Evolutionary conservation across 2,888 invertebrate species (phyloP).

Genomic region (Diploptera punctata): DNA sequence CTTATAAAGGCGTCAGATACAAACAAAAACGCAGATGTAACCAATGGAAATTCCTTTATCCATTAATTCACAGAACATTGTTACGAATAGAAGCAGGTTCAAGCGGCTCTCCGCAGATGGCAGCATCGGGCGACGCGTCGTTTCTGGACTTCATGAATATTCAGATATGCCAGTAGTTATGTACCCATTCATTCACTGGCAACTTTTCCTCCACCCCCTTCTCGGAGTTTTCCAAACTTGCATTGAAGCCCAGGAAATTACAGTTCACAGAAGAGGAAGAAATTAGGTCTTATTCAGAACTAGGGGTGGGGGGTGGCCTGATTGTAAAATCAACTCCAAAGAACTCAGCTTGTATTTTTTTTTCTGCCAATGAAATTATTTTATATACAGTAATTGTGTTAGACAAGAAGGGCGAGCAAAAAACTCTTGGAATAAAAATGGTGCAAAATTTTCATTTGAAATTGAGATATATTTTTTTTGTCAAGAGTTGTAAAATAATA

Average conservation of each 20-base stretch:
- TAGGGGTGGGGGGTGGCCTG: constrained; percentile 42
- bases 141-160: constrained; percentile 35
- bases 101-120: neutral
- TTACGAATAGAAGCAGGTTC: neutral
- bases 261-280: constrained; percentile 40
- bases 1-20: no score
- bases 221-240: constrained; percentile 41
- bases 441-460: constrained; percentile 28
- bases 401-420: constrained; percentile 38
- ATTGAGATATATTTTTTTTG: constrained; percentile 26
- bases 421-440: constrained; percentile 24
- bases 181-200: constrained; percentile 37
- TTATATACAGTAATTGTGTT: constrained; percentile 41
- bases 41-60: no score
- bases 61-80: no score
- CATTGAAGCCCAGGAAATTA: constrained; percentile 42
- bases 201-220: constrained; percentile 36
- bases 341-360: constrained; percentile 34
- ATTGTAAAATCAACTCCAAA: constrained; percentile 42
- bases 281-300: constrained; percentile 42
- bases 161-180: constrained; percentile 39
- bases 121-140: constrained; percentile 26
- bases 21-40: no score
- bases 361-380: constrained; percentile 42
- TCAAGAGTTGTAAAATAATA: constrained; percentile 15